phyloP scores from a whole-genome alignment of 2,797 vertebrate species.

The Lutjanus argentimaculatus region DNA sequence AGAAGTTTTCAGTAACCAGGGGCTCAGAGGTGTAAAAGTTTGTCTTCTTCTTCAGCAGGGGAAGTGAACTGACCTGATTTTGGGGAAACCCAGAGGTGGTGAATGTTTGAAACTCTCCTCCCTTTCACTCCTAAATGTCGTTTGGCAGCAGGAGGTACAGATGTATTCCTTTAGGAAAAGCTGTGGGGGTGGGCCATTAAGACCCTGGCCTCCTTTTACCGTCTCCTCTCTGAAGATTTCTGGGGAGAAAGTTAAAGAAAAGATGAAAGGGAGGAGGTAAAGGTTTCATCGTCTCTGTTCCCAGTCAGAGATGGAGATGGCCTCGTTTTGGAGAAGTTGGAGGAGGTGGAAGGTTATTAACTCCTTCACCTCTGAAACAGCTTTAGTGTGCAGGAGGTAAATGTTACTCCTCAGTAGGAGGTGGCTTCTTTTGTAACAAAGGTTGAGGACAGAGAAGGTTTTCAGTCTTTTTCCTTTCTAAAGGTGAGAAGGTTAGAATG shows the following conservation, averaged over 20 bases:
- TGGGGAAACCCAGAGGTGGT: background rate
- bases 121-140: slow-evolving; percentile 3
- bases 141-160: slow-evolving; percentile 8
- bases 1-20: slow-evolving; percentile 14
- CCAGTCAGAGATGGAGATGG: background rate
- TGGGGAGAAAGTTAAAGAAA: slow-evolving; percentile 15
- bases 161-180: slow-evolving; percentile 4
- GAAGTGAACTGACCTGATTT: slow-evolving; percentile 20
- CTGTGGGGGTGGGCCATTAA: slow-evolving; percentile 16
- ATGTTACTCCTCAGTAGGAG: background rate
- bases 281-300: slow-evolving; percentile 5
- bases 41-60: slow-evolving; percentile 7
- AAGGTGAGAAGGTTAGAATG: too few relatives aligned
- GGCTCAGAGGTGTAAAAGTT: slow-evolving; percentile 17
- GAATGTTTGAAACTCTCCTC: slow-evolving; percentile 16
- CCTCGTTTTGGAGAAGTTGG: slow-evolving; percentile 4
- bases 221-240: slow-evolving; percentile 21
- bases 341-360: background rate
- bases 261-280: slow-evolving; percentile 7
- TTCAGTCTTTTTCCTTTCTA: too few relatives aligned
- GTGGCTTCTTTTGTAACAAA: background rate
- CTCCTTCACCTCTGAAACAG: background rate
- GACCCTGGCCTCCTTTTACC: slow-evolving; percentile 17
- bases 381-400: background rate
- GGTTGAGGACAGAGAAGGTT: too few relatives aligned